Evolutionary conservation across 2,797 vertebrate species (phyloP), one percentile per base, ranked within the genome.

Genomic region (Propithecus perrieri): DNA sequence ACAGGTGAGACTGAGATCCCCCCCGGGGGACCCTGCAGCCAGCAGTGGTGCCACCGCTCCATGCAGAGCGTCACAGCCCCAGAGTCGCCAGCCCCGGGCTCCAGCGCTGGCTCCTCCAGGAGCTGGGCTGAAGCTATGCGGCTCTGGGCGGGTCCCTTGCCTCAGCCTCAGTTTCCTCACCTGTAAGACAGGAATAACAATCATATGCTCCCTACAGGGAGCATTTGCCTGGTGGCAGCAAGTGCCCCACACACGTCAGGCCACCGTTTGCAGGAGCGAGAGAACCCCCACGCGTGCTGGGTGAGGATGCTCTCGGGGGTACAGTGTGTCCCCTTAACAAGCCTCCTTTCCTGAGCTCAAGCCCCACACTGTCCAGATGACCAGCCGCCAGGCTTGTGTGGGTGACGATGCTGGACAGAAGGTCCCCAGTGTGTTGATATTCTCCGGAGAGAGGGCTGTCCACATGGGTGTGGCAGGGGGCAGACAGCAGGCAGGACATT

Each of bases 21-120:
- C 74, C 28, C 61, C 15, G 0, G 17, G 72, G 74, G 33, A 35
- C 50, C 55, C n/a, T 38, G 76, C 2, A 5, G 7, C 72, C 50
- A 15, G 1, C 2, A 2, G 50, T 35, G 4, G 20, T 4, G 59
- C 7, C 30, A 3, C 4, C 1, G 43, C 33, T 14, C 59, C 4
- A 0, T 0, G 8, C 43, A 3, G 1, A 33, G 33, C 41, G 0
- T 18, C 38, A 3, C 24, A 43, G 38, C 18, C 24, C 5, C 2
- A 0, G 14, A 7, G 76, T 13, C n/a, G 2, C 89, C 67, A 13
- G n/a, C 41, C 20, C 0, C 0, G 1, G 20, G 1, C 24, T 5
- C 50, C 0, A 3, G 0, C 0, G 5, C 50, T 0, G 0, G 30
- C 30, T 26, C 17, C 41, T 46, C n/a, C 1, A 0, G 8, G 83